Percentiles rank a stretch among this genome's conserved stretches.
Conservation (phyloP, 2,888 invertebrate genomes). For the Drosophila yooni region DNA sequence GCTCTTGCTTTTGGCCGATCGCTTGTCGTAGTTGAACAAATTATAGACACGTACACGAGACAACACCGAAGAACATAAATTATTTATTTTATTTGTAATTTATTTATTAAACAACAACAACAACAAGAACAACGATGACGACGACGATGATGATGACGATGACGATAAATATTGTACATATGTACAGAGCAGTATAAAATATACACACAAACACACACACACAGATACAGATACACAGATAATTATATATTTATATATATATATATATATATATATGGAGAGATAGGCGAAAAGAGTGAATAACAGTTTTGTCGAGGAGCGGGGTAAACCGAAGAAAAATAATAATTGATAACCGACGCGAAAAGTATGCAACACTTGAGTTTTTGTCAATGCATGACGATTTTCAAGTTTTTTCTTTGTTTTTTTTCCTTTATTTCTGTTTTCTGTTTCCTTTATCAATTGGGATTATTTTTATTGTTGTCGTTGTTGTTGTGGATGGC, state of each 20-base stretch:
- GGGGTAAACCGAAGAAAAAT: constrained; percentile 35
- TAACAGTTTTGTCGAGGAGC: constrained; percentile 15
- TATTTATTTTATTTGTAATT: constrained; percentile 64
- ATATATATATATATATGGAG: constrained; percentile 15
- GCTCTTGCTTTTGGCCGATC: constrained; percentile 64
- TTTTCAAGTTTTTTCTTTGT: constrained; percentile 7
- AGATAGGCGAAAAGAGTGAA: constrained; percentile 5
- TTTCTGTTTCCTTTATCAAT: constrained; percentile 3
- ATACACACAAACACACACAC: constrained; percentile 54
- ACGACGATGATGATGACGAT: constrained; percentile 45
- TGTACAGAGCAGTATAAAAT: constrained; percentile 67
- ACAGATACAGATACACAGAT: constrained; percentile 36
- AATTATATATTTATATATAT: constrained; percentile 14
- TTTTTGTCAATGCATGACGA: constrained; percentile 43
- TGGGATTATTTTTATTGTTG: neutral
- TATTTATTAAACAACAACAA: constrained; percentile 67
- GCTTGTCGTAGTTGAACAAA: constrained; percentile 77
- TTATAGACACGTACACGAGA: constrained; percentile 79
- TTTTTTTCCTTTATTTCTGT: neutral
- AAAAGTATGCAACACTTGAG: constrained; percentile 54
- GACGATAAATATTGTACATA: constrained; percentile 78
- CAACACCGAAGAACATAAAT: constrained; percentile 77
- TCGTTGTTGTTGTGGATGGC: constrained; percentile 16
- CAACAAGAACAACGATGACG: constrained; percentile 29
- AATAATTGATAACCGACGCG: constrained; percentile 37